Conservation (phyloP, 2,888 invertebrate species). For the Troides oblongomaculatus region DNA sequence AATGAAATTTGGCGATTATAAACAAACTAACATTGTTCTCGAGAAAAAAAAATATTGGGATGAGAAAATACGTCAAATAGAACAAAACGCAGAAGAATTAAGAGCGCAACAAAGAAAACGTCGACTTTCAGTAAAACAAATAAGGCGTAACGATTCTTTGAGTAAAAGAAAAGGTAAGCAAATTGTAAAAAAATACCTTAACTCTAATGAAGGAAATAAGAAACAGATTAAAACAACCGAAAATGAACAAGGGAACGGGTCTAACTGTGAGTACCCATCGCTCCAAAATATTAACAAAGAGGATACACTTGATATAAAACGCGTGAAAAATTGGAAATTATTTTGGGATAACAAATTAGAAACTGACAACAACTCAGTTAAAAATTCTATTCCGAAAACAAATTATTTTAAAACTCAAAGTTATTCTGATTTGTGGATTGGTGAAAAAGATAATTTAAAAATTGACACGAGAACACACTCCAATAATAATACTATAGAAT, state of each 20-base stretch:
- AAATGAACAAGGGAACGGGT: constrained; percentile 26
- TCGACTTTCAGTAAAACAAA: constrained; percentile 53
- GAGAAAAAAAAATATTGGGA: constrained; percentile 77
- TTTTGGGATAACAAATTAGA: constrained; percentile 70
- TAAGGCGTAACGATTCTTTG: constrained; percentile 66
- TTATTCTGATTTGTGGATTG: not conserved
- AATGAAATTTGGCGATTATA: constrained; percentile 55
- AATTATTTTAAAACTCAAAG: constrained; percentile 34
- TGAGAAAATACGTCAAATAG: constrained; percentile 69
- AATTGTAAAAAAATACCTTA: constrained; percentile 62
- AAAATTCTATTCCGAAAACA: constrained; percentile 36
- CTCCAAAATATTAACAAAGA: constrained; percentile 34
- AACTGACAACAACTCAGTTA: constrained; percentile 45
- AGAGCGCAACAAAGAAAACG: constrained; percentile 55
- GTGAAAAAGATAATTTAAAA: not conserved
- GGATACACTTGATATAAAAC: constrained; percentile 44
- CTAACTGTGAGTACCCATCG: constrained; percentile 32
- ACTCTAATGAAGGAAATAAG: constrained; percentile 45
- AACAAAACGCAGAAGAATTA: constrained; percentile 62
- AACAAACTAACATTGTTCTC: constrained; percentile 60
- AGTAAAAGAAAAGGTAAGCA: constrained; percentile 70
- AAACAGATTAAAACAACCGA: constrained; percentile 37
- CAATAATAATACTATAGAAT: constrained; percentile 17
- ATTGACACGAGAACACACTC: constrained; percentile 16
- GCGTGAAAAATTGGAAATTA: constrained; percentile 68